phyloP scores from a whole-genome alignment of 37 sponge, comb jelly and placozoan species.

The Oopsacas minuta region DNA sequence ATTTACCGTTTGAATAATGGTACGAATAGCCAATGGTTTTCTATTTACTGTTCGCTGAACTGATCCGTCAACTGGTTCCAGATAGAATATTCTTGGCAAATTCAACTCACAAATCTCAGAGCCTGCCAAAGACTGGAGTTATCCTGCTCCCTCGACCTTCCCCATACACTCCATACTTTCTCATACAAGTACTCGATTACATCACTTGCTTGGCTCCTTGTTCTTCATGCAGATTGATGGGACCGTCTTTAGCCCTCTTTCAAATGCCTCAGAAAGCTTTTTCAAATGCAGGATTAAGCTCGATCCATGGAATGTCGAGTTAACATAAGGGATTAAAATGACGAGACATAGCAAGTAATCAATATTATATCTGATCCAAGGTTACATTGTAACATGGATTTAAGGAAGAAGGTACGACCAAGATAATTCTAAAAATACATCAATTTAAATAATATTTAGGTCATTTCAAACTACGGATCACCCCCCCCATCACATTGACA shows the following conservation, averaged over 20 bases:
- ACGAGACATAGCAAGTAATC: neutral
- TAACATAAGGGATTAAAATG: neutral
- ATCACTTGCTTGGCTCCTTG: constrained; percentile 10
- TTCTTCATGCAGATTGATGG: neutral
- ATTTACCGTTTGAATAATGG: neutral
- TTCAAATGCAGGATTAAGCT: neutral
- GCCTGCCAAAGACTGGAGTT: neutral
- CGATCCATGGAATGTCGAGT: neutral
- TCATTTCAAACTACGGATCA: too few species aligned
- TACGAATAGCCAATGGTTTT: neutral
- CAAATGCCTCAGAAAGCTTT: constrained; percentile 16
- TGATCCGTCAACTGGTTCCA: constrained; percentile 3
- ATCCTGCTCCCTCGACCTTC: constrained; percentile 18
- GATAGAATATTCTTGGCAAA: neutral
- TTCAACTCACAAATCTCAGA: neutral
- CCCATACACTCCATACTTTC: neutral
- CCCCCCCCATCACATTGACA: too few species aligned
- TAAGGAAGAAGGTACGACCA: neutral
- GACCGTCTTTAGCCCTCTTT: neutral
- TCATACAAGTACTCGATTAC: neutral
- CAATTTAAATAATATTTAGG: too few species aligned
- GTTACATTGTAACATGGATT: neutral
- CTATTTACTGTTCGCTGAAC: constrained; percentile 9
- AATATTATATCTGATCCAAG: neutral
- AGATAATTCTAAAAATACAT: too few species aligned